Conservation (phyloP, 2,113 vertebrate genomes). For the Ailurus styani region DNA sequence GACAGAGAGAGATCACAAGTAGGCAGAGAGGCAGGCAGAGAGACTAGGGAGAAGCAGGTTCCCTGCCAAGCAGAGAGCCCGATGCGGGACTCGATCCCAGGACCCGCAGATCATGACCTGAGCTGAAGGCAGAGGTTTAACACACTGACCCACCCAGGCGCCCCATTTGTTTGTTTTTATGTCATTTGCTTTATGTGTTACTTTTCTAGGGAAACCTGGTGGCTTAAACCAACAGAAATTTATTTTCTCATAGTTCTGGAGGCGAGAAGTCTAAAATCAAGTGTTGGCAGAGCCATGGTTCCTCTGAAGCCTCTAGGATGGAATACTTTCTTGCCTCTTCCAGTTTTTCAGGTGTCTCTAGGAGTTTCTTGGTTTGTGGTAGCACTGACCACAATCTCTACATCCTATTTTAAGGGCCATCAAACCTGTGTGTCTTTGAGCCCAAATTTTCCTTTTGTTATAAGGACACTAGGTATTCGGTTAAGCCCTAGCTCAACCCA, state of each 20-base stretch:
- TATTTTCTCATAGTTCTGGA: neutral
- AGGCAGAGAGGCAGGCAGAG: too few relatives aligned
- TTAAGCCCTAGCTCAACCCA: neutral
- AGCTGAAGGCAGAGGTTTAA: too few relatives aligned
- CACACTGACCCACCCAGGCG: too few relatives aligned
- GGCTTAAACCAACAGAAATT: neutral
- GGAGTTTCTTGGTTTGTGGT: neutral
- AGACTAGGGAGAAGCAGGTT: too few relatives aligned
- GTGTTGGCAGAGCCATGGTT: too few relatives aligned
- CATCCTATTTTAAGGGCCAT: neutral
- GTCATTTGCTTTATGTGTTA: neutral
- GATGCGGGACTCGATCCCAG: too few relatives aligned
- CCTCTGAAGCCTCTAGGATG: neutral
- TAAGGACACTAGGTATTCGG: neutral
- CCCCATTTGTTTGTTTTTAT: neutral
- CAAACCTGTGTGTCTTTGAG: neutral
- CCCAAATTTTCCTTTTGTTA: neutral
- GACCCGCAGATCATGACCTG: too few relatives aligned
- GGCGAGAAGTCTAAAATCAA: neutral
- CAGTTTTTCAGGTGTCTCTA: neutral
- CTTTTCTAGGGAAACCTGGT: neutral
- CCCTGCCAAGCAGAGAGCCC: too few relatives aligned
- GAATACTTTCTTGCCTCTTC: neutral
- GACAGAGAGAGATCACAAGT: too few relatives aligned
- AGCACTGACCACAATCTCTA: neutral